Evolutionary conservation across 2,888 invertebrate genomes (phyloP).

Genomic region (Parnassius glacialis): DNA sequence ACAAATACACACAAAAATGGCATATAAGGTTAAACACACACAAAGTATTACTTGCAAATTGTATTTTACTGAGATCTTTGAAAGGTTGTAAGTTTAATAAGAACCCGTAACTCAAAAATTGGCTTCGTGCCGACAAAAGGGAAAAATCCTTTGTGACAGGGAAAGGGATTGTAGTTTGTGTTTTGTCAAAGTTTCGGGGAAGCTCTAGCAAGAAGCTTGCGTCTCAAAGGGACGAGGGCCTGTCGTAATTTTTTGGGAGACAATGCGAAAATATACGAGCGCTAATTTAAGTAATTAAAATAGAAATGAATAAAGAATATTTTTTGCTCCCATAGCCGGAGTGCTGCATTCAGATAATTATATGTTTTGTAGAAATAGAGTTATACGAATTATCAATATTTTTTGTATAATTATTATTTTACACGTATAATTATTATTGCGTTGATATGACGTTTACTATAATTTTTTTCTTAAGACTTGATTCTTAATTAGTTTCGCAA

Average conservation of each 20-base stretch:
- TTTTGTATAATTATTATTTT: too few relatives aligned
- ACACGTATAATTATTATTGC: too few relatives aligned
- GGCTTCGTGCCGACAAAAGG: conserved; percentile 40
- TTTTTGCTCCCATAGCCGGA: too few relatives aligned
- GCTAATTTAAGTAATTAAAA: background rate
- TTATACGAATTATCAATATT: too few relatives aligned
- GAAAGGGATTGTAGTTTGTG: conserved; percentile 40
- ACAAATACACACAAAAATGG: background rate
- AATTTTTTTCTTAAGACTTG: too few relatives aligned
- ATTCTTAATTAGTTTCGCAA: too few relatives aligned
- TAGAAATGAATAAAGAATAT: too few relatives aligned
- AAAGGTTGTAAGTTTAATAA: conserved; percentile 38
- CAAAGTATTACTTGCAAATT: conserved; percentile 7
- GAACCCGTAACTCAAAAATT: conserved; percentile 41
- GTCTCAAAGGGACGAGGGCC: conserved; percentile 25
- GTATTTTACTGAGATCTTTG: conserved; percentile 8
- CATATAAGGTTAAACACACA: conserved; percentile 4
- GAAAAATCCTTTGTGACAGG: conserved; percentile 40
- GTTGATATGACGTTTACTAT: too few relatives aligned
- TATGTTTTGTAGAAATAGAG: too few relatives aligned
- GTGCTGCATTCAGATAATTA: too few relatives aligned
- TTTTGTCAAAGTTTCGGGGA: conserved; percentile 40
- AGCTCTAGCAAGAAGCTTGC: conserved; percentile 35
- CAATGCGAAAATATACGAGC: background rate
- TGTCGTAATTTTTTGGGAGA: conserved; percentile 13